Conservation (phyloP, 2,113 vertebrate genomes). For the Hepsetus odoe region DNA sequence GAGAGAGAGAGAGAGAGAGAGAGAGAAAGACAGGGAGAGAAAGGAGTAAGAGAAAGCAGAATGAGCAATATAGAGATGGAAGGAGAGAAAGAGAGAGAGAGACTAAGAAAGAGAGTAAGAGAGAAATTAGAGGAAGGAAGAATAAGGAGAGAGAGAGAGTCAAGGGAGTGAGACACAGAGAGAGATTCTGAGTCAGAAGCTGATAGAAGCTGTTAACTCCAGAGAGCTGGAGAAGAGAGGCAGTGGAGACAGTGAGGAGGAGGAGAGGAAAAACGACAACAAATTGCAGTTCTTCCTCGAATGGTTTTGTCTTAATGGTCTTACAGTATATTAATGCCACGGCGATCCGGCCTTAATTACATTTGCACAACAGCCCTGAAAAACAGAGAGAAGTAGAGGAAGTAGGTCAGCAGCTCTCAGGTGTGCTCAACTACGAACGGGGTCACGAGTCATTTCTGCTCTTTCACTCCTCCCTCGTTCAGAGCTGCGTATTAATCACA, state of each 20-base stretch:
- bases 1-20: neutral
- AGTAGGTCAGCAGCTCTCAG: slow-evolving; percentile 9
- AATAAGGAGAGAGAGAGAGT: neutral
- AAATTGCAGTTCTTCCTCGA: neutral
- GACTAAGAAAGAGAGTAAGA: neutral
- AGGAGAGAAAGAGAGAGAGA: no score
- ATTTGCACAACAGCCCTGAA: neutral
- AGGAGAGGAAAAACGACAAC: neutral
- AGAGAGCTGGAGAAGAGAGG: neutral
- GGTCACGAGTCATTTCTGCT: neutral
- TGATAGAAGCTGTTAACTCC: neutral
- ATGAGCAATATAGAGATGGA: neutral
- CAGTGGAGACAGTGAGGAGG: neutral
- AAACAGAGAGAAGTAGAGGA: no score
- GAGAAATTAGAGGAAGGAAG: no score
- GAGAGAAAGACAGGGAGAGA: neutral
- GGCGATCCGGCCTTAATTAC: neutral
- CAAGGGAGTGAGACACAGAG: no score
- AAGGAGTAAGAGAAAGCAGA: no score
- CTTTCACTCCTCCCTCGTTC: slow-evolving; percentile 54
- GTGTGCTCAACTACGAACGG: slow-evolving; percentile 11
- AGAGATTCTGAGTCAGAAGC: no score
- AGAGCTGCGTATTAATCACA: slow-evolving; percentile 39
- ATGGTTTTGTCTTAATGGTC: neutral
- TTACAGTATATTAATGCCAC: neutral